Evolutionary conservation across 1,140 invertebrate species (phyloP).

Genomic region (Anoplophora glabripennis): DNA sequence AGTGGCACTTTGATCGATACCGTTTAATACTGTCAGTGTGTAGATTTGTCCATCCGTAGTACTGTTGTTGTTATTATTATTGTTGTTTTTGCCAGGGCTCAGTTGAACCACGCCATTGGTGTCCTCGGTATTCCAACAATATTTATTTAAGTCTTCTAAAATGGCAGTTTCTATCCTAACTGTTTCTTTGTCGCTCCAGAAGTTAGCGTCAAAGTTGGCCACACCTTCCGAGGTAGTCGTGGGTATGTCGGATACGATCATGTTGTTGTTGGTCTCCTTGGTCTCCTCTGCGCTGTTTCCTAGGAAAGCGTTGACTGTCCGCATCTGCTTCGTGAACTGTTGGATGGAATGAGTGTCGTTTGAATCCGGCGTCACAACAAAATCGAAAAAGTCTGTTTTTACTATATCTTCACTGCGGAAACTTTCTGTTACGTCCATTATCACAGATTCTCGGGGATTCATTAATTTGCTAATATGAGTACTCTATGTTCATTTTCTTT

Average conservation of each 20-base stretch:
- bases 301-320: constrained; percentile 60
- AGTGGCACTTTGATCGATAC: constrained; percentile 52
- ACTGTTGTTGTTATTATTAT: constrained; percentile 50
- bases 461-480: constrained; percentile 23
- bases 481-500: constrained; percentile 6
- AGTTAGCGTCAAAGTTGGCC: constrained; percentile 59
- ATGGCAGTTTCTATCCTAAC: constrained; percentile 67
- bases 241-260: constrained; percentile 43
- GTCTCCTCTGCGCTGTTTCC: constrained; percentile 53
- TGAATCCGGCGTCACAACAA: constrained; percentile 73
- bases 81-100: constrained; percentile 53
- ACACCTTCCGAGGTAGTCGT: constrained; percentile 47
- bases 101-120: constrained; percentile 53
- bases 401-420: constrained; percentile 69
- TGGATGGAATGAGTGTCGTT: constrained; percentile 60
- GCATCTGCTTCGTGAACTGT: constrained; percentile 62
- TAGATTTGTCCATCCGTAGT: constrained; percentile 59
- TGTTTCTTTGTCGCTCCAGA: constrained; percentile 71
- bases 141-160: constrained; percentile 76
- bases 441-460: constrained; percentile 43
- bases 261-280: constrained; percentile 69
- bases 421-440: constrained; percentile 77
- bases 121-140: constrained; percentile 69
- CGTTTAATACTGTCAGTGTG: constrained; percentile 65
- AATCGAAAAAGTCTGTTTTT: constrained; percentile 83